Percentiles rank a stretch among this genome's conserved stretches.
phyloP scores from a whole-genome alignment of 1,140 invertebrate genomes.

The Orchesella cincta region DNA sequence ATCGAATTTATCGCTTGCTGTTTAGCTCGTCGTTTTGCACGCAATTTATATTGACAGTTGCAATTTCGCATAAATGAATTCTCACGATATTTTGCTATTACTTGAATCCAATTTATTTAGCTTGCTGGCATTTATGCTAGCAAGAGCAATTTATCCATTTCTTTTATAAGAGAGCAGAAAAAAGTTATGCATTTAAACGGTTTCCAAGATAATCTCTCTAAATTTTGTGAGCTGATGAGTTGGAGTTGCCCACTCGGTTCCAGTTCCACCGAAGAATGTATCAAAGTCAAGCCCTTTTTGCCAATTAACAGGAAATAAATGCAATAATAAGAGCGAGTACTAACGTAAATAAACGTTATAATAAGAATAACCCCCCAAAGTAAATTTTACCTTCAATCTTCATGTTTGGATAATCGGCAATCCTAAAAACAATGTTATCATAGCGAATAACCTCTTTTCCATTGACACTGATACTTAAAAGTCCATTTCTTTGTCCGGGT shows the following conservation, averaged over 20 bases:
- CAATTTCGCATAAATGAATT: no score
- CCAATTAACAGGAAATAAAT: not conserved
- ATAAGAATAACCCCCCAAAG: not conserved
- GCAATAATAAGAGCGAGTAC: no score
- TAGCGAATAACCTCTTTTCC: conserved; percentile 35
- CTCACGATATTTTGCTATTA: no score
- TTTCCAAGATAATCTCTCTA: conserved; percentile 35
- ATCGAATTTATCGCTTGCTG: no score
- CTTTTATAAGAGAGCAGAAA: no score
- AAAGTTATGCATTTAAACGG: not conserved
- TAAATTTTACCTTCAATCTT: not conserved
- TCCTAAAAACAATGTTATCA: conserved; percentile 39
- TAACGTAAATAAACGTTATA: no score
- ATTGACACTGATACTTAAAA: conserved; percentile 33
- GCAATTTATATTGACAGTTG: no score
- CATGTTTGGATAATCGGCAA: conserved; percentile 13
- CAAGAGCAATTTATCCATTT: no score
- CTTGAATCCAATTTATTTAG: no score
- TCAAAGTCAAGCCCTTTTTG: conserved; percentile 30
- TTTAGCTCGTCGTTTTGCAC: no score
- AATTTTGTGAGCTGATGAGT: conserved; percentile 33
- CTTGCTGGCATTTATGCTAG: no score
- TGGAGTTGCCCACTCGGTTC: conserved; percentile 34
- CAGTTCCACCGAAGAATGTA: conserved; percentile 20
- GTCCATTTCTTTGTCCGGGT: conserved; percentile 33